Evolutionary conservation across 2,888 invertebrate genomes (phyloP).

Genomic region (Xanthia togata): DNA sequence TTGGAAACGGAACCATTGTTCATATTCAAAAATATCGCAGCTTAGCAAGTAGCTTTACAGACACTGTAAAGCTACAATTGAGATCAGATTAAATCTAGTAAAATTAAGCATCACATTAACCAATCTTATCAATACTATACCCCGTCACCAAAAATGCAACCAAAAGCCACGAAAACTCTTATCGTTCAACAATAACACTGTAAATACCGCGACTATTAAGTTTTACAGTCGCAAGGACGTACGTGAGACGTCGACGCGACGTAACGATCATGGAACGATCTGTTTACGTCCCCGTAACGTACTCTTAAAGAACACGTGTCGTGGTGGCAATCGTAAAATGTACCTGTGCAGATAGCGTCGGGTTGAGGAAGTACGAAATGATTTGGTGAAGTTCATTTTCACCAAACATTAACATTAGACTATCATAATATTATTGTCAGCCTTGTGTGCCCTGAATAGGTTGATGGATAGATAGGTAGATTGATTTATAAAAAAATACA

Average conservation of each 20-base stretch:
- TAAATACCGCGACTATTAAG: slow-evolving; percentile 67
- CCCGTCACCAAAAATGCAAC: not conserved
- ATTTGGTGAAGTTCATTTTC: slow-evolving; percentile 1
- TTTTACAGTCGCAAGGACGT: slow-evolving; percentile 64
- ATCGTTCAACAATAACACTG: slow-evolving; percentile 53
- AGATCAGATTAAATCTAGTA: too few relatives aligned
- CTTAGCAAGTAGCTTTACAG: too few relatives aligned
- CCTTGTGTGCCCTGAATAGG: not conserved
- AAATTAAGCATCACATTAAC: not conserved
- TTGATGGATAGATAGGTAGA: not conserved
- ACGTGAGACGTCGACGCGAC: slow-evolving; percentile 60
- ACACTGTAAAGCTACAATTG: too few relatives aligned
- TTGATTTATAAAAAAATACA: too few relatives aligned
- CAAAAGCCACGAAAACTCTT: slow-evolving; percentile 53
- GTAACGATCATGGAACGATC: slow-evolving; percentile 72
- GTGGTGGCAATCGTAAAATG: slow-evolving; percentile 71
- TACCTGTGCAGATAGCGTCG: slow-evolving; percentile 67
- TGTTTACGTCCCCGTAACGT: slow-evolving; percentile 76
- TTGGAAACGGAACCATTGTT: too few relatives aligned
- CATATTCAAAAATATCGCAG: too few relatives aligned
- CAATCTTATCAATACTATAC: not conserved
- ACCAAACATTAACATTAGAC: not conserved
- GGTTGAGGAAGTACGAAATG: slow-evolving; percentile 41
- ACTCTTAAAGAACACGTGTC: slow-evolving; percentile 75
- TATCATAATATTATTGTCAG: not conserved